Percentiles rank a stretch among this genome's conserved stretches.
phyloP scores from a whole-genome alignment of 2,888 invertebrate genomes.

The Noctua comes region DNA sequence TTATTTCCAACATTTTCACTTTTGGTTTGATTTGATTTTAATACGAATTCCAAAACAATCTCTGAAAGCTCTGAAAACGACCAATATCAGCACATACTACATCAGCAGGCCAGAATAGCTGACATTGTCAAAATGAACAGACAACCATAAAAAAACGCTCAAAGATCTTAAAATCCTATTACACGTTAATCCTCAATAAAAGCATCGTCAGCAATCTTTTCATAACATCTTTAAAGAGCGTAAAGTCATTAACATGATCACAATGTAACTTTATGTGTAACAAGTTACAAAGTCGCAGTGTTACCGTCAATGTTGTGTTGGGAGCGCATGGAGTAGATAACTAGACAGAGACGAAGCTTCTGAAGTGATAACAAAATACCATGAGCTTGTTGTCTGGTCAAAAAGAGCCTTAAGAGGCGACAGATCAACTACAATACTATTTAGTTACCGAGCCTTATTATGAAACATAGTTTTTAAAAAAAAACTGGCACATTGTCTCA shows the following conservation, averaged over 20 bases:
- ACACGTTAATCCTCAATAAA: constrained; percentile 62
- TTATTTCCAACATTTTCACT: no score
- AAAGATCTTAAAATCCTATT: constrained; percentile 41
- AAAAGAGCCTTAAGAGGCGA: no score
- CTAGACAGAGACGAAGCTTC: background rate
- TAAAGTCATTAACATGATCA: constrained; percentile 65
- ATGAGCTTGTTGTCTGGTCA: no score
- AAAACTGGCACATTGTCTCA: no score
- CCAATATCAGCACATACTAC: background rate
- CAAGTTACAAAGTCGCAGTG: constrained; percentile 55
- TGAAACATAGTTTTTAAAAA: no score
- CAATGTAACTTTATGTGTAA: constrained; percentile 53
- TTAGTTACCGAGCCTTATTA: no score
- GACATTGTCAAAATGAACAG: constrained; percentile 8
- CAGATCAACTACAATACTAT: no score
- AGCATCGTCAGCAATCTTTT: constrained; percentile 59
- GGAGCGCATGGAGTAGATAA: constrained; percentile 24
- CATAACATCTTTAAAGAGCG: constrained; percentile 61
- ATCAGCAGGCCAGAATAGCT: background rate
- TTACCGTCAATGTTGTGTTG: constrained; percentile 41
- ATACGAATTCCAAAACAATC: background rate
- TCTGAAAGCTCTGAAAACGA: background rate
- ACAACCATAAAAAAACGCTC: constrained; percentile 26
- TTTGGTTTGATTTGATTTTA: no score
- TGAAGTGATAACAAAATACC: no score